Evolutionary conservation across 2,888 invertebrate species (phyloP).

Genomic region (Microplitis manilae): DNA sequence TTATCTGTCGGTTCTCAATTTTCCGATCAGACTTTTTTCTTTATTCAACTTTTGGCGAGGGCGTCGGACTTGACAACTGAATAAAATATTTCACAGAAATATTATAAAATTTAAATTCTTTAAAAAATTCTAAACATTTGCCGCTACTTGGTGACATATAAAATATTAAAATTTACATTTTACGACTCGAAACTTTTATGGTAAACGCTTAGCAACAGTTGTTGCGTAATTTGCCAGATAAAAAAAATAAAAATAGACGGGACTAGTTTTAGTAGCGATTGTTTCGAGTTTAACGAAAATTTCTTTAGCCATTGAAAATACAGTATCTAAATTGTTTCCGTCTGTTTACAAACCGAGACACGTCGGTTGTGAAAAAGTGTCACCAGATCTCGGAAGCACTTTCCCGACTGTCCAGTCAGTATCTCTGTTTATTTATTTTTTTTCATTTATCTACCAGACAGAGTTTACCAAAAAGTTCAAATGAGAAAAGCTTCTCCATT

Average conservation of each 20-base stretch:
- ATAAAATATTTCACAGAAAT: not conserved
- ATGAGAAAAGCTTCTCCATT: constrained; percentile 6
- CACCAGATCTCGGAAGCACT: not conserved
- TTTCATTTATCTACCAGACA: not conserved
- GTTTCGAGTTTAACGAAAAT: not conserved
- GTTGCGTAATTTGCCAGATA: no score
- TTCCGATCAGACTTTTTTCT: not conserved
- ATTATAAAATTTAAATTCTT: not conserved
- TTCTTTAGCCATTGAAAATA: not conserved
- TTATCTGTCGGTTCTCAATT: not conserved
- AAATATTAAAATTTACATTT: no score
- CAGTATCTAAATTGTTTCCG: not conserved
- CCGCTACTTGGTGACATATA: no score
- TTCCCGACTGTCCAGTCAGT: not conserved
- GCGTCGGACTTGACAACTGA: not conserved
- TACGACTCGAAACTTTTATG: no score
- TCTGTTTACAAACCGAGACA: constrained; percentile 1
- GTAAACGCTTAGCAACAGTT: no score
- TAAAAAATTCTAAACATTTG: not conserved
- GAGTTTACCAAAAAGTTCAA: constrained; percentile 9
- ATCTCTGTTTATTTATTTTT: not conserved
- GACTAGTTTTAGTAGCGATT: not conserved
- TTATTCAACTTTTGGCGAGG: no score
- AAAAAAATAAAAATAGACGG: no score
- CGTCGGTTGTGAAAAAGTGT: not conserved